A percentile compares a stretch with the other conserved stretches of the same genome.
These are phyloP conservation scores for Spialia ferax DNA, from an alignment of 2,888 invertebrate species.

Conservation along the genomic window DNA sequence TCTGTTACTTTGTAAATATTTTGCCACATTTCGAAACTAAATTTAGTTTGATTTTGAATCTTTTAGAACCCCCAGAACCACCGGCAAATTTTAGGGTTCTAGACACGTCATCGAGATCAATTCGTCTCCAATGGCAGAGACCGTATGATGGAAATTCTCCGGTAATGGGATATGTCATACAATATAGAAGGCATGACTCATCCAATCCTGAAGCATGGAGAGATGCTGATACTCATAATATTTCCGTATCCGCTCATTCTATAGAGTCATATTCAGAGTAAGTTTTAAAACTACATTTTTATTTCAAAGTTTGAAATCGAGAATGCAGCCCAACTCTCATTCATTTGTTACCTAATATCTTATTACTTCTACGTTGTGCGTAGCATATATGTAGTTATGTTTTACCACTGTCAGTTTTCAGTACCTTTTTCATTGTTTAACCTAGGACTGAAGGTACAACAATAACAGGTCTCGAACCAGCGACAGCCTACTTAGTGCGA, in stretches of 20 bases:
- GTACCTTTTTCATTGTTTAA: constrained; percentile 7
- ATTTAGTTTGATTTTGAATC: neutral
- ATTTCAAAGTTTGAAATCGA: neutral
- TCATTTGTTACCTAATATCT: neutral
- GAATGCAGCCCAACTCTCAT: neutral
- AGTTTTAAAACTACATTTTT: constrained; percentile 45
- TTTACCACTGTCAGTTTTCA: neutral
- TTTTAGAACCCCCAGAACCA: constrained; percentile 91
- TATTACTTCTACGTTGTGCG: neutral
- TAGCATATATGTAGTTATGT: neutral
- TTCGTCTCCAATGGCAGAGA: constrained; percentile 89
- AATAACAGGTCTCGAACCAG: constrained; percentile 77
- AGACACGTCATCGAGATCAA: constrained; percentile 89
- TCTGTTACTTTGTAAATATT: too few species aligned
- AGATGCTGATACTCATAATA: constrained; percentile 86
- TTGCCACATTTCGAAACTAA: too few species aligned
- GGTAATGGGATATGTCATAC: constrained; percentile 91
- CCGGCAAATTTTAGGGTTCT: constrained; percentile 89
- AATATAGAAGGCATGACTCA: constrained; percentile 88
- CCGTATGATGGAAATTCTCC: constrained; percentile 94
- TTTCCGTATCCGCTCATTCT: constrained; percentile 75
- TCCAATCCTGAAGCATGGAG: constrained; percentile 84
- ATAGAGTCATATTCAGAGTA: constrained; percentile 72
- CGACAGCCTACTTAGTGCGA: constrained; percentile 77
- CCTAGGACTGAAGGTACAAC: constrained; percentile 72